These are phyloP conservation scores for Nowickia ferox DNA, from an alignment of 2,888 invertebrate species.

Conservation along the genomic window DNA sequence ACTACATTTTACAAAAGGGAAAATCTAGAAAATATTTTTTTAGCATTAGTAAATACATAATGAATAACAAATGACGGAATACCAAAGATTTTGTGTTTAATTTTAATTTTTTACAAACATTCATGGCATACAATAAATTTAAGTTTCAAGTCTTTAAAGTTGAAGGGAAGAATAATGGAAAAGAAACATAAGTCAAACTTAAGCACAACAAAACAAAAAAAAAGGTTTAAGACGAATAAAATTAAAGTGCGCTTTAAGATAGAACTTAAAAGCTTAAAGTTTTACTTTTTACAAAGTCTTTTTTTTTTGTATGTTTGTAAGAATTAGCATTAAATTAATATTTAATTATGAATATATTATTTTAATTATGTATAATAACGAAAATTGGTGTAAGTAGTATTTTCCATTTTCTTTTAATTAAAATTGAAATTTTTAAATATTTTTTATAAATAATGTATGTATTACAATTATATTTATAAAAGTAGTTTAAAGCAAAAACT, in stretches of 20 bases:
- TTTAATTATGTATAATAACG: slow-evolving; percentile 42
- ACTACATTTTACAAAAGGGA: neutral
- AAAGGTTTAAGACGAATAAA: neutral
- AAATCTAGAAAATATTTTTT: slow-evolving; percentile 27
- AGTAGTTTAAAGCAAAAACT: slow-evolving; percentile 35
- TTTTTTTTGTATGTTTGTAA: slow-evolving; percentile 21
- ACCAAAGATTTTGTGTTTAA: neutral
- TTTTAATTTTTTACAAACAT: slow-evolving; percentile 28
- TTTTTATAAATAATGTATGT: slow-evolving; percentile 23
- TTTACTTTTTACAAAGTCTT: slow-evolving; percentile 69
- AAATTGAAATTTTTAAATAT: slow-evolving; percentile 44
- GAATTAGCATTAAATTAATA: slow-evolving; percentile 38
- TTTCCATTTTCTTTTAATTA: slow-evolving; percentile 2
- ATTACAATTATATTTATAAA: slow-evolving; percentile 1
- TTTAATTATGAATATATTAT: slow-evolving; percentile 10
- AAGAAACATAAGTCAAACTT: neutral
- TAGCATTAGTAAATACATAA: neutral
- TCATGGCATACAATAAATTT: slow-evolving; percentile 8
- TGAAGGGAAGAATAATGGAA: neutral
- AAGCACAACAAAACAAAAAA: neutral
- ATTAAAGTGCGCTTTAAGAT: neutral
- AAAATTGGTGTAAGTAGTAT: slow-evolving; percentile 43
- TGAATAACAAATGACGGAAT: slow-evolving; percentile 40
- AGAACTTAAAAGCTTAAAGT: slow-evolving; percentile 64
- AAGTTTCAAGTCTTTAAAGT: neutral